Percentiles rank a stretch among this genome's conserved stretches.
phyloP scores from a whole-genome alignment of 2,888 invertebrate species.

The Melanchra persicariae region DNA sequence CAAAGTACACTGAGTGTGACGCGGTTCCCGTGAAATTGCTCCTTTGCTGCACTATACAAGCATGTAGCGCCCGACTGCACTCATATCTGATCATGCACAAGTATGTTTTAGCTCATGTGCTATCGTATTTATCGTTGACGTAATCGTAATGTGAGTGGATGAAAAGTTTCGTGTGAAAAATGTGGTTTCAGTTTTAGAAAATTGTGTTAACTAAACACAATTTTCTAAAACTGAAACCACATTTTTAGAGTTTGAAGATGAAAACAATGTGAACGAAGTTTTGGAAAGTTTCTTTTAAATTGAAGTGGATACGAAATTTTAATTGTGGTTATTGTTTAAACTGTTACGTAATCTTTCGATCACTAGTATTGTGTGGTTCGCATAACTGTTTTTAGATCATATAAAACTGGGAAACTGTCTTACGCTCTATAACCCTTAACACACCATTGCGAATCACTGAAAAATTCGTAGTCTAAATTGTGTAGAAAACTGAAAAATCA shows the following conservation, averaged over 20 bases:
- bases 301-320: background rate
- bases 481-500: too few relatives aligned
- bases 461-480: too few relatives aligned
- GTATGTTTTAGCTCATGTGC: conserved; percentile 28
- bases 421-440: too few relatives aligned
- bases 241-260: background rate
- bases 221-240: too few relatives aligned
- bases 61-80: conserved; percentile 30
- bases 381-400: too few relatives aligned
- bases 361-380: too few relatives aligned
- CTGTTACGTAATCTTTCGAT: too few relatives aligned
- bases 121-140: conserved; percentile 24
- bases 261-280: too few relatives aligned
- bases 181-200: background rate
- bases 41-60: conserved; percentile 51
- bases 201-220: too few relatives aligned
- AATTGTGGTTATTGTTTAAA: too few relatives aligned
- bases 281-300: background rate
- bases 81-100: conserved; percentile 49
- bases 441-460: too few relatives aligned
- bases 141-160: background rate
- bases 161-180: background rate
- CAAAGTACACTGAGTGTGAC: conserved; percentile 51
- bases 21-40: conserved; percentile 65
- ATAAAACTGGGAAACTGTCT: too few relatives aligned